Base-by-base conservation (phyloP, 2,113 vertebrate species). In the Marmota flaviventris region DNA sequence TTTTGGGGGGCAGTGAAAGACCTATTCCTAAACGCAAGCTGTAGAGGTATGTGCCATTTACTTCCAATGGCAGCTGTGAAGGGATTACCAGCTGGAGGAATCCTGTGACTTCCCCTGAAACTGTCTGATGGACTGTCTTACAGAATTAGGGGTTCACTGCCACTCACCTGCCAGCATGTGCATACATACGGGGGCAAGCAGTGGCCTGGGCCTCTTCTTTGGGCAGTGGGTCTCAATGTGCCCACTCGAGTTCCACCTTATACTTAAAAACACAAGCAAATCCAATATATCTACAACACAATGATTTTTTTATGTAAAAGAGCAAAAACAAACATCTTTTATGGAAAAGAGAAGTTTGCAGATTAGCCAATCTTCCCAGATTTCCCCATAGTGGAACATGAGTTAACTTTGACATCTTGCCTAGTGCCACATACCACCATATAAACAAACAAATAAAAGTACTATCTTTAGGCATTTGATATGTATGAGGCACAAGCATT, bases 281-380 rank as follows among this genome's bases (percentile, higher is more conserved):
- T 2, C 22, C 34, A 61, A 53, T 48, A 45, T 58, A 53, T 17
- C 29, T 29, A 56, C 1, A 79, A 7, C 16, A 58, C 25, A 45
- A 27, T 7, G 0, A 25, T 56, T 78, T 34, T 17, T 45, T 45
- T 9, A 70, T 12, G 25, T 63, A 63, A 51, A 29, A 82, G 51
- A 37, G 22, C 56, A 48, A 89, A 93, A 76, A n/a, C 8, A 96
- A 83, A 75, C 81, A 67, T 83, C 56, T 86, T 94, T 79, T 32
- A 77, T n/a, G 37, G 73, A 93, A 88, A 76, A 78, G 29, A 56
- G 29, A 78, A 89, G 78, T 96, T 88, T 94, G 78, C 13, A 73
- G 9, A 72, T 67, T 72, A 53, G 72, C 29, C 77, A 61, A 25
- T 42, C 87, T 42, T 17, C 72, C 34, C 37, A 65, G 10, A 63